These are phyloP conservation scores for Brachypalpus laphriformis DNA, from an alignment of 2,888 invertebrate species.

Conservation along the genomic window DNA sequence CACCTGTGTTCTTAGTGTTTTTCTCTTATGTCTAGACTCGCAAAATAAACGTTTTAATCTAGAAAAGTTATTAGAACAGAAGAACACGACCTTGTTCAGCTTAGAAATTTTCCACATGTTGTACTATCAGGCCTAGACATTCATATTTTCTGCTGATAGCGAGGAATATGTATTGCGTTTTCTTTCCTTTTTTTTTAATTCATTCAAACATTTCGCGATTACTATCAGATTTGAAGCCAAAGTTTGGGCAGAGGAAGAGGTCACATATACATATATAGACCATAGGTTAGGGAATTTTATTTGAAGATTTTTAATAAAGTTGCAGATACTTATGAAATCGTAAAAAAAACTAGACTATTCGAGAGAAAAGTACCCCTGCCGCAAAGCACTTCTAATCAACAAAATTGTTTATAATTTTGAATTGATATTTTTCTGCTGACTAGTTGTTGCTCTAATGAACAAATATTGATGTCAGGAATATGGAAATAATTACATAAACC, in stretches of 20 bases:
- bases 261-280: too few relatives aligned
- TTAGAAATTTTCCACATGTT: neutral
- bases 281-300: too few relatives aligned
- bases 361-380: too few relatives aligned
- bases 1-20: neutral
- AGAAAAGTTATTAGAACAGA: neutral
- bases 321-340: too few relatives aligned
- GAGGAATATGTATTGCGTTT: neutral
- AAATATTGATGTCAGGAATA: too few relatives aligned
- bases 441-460: neutral
- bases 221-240: neutral
- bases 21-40: neutral
- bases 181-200: neutral
- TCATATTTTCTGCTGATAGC: neutral
- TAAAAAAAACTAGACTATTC: too few relatives aligned
- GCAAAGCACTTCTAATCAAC: neutral
- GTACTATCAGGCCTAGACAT: neutral
- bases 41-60: neutral
- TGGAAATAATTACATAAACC: too few relatives aligned
- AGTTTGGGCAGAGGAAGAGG: too few relatives aligned
- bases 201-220: neutral
- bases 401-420: neutral
- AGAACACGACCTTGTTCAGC: neutral
- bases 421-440: neutral
- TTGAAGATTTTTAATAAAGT: too few relatives aligned